Conservation (phyloP, 2,113 vertebrate genomes). For the Chaenogobius annularis region DNA sequence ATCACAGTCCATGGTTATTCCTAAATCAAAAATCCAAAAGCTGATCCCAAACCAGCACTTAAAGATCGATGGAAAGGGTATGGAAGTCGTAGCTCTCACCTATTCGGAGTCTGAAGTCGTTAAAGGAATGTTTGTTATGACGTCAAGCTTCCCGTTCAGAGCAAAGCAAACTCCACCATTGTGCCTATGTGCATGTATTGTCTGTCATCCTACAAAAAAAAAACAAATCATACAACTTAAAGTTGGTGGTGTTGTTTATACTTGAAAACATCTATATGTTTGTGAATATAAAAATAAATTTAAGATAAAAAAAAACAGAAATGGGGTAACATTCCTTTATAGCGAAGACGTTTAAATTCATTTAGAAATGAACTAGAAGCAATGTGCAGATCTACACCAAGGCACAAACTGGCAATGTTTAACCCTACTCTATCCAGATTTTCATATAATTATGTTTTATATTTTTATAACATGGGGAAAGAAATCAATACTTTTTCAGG, state of each 20-base stretch:
- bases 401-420: not conserved
- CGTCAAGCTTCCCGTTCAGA: conserved; percentile 91
- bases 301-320: no score
- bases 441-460: not conserved
- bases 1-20: conserved; percentile 96
- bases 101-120: conserved; percentile 93
- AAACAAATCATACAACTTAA: not conserved
- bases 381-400: no score
- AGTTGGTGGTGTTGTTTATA: not conserved
- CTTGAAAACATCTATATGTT: no score
- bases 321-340: not conserved
- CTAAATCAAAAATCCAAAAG: conserved; percentile 58
- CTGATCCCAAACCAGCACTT: not conserved
- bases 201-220: conserved; percentile 85
- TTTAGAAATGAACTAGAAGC: not conserved
- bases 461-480: not conserved
- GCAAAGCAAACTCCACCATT: conserved; percentile 98
- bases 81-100: conserved; percentile 73
- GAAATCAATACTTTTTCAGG: not conserved
- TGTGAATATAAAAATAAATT: no score
- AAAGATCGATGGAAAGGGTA: not conserved
- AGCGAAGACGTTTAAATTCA: not conserved
- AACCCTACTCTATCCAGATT: not conserved
- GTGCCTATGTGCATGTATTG: conserved; percentile 97
- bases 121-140: conserved; percentile 99